phyloP scores from a whole-genome alignment of 1,140 invertebrate genomes.

The Drosophila lini region DNA sequence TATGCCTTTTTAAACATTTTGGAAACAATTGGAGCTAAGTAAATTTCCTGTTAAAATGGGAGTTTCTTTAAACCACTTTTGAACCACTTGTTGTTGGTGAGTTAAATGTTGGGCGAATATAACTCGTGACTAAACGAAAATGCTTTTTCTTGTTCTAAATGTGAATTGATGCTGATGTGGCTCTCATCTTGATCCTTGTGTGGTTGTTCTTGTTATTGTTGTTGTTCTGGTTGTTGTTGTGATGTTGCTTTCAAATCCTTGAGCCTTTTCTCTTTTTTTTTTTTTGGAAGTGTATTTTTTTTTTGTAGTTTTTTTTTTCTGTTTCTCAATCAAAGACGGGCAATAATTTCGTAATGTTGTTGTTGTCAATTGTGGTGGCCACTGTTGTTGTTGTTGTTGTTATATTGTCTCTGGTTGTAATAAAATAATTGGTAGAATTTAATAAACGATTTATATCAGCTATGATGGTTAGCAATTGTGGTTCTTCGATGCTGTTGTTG shows the following conservation, averaged over 20 bases:
- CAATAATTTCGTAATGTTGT: constrained; percentile 73
- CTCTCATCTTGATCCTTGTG: constrained; percentile 17
- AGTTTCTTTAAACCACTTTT: constrained; percentile 5
- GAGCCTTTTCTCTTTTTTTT: constrained; percentile 9
- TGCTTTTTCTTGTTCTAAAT: constrained; percentile 15
- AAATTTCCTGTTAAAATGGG: not conserved
- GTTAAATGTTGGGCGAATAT: not conserved
- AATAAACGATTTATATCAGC: constrained; percentile 83
- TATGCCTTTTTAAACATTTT: not conserved
- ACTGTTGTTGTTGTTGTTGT: constrained; percentile 63
- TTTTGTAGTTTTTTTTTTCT: not conserved
- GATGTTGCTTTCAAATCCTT: constrained; percentile 38
- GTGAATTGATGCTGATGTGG: constrained; percentile 17
- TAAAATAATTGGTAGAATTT: constrained; percentile 84
- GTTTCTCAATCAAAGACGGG: constrained; percentile 62
- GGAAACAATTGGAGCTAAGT: not conserved
- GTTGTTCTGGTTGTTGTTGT: constrained; percentile 18
- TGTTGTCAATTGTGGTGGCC: constrained; percentile 57
- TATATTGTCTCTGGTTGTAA: constrained; percentile 84
- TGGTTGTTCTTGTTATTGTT: constrained; percentile 28
- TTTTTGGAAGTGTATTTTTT: not conserved
- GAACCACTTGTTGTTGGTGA: constrained; percentile 6
- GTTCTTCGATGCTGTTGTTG: constrained; percentile 72
- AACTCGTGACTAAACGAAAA: constrained; percentile 9
- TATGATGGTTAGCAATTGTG: constrained; percentile 77